These are phyloP conservation scores for Melanerpes formicivorus DNA, from an alignment of 2,113 vertebrate species.

Conservation along the genomic window DNA sequence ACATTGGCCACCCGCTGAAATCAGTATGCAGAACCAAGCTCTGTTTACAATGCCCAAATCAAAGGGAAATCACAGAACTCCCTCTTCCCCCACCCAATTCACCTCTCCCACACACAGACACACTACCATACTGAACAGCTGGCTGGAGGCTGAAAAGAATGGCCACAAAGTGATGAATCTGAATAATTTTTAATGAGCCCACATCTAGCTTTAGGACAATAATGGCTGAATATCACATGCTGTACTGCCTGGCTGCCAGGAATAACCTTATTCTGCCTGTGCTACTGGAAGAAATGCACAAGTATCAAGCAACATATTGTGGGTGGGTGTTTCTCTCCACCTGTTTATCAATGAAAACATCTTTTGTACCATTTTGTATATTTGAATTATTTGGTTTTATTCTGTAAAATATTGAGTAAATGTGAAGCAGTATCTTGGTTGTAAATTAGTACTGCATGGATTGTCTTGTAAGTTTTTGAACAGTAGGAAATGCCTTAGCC, in stretches of 20 bases:
- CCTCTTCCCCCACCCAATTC: neutral
- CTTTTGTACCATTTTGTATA: neutral
- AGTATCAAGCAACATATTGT: neutral
- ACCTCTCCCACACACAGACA: neutral
- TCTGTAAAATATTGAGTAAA: neutral
- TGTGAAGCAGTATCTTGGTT: neutral
- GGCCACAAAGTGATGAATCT: neutral
- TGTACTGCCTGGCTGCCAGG: neutral
- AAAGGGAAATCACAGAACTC: neutral
- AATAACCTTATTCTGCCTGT: neutral
- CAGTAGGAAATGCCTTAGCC: neutral
- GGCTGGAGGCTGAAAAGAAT: neutral
- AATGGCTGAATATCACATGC: neutral
- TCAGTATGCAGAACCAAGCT: constrained; percentile 20
- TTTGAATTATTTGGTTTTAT: neutral
- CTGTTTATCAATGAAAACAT: neutral
- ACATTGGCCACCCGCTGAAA: constrained; percentile 52
- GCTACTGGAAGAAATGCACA: neutral
- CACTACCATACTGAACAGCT: neutral
- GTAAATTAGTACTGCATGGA: neutral
- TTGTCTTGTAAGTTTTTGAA: neutral
- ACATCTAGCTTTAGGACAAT: neutral
- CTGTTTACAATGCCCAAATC: constrained; percentile 29
- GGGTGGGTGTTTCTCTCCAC: neutral
- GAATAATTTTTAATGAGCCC: neutral